Conservation (phyloP, 1,140 invertebrate genomes). For the Drosophila ohnishii region DNA sequence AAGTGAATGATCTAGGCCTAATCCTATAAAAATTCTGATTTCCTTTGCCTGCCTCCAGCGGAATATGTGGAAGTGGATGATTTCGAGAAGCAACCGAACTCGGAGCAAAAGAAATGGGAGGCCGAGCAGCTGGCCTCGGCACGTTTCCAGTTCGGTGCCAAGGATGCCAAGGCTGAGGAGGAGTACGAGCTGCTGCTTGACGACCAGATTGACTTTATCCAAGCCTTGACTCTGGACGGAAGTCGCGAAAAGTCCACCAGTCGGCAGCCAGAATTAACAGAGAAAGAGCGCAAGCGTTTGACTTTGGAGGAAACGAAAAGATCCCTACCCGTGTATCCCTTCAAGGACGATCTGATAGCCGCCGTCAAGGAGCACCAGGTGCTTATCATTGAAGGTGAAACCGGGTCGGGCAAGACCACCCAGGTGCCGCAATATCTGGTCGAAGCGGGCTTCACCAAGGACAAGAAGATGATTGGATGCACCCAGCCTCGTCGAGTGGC, state of each 20-base stretch:
- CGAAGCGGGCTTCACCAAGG: conserved; percentile 93
- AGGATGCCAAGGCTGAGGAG: conserved; percentile 87
- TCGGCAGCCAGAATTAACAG: conserved; percentile 86
- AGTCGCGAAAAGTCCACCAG: conserved; percentile 85
- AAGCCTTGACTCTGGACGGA: conserved; percentile 95
- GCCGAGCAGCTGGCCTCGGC: conserved; percentile 98
- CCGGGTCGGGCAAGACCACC: conserved; percentile 98
- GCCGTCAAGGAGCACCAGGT: conserved; percentile 95
- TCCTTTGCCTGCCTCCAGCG: conserved; percentile 4
- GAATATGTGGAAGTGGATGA: conserved; percentile 95
- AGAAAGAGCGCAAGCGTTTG: conserved; percentile 90
- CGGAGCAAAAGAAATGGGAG: conserved; percentile 99
- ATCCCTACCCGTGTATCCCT: conserved; percentile 97
- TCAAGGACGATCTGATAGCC: conserved; percentile 93
- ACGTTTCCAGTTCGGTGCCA: conserved; percentile 95
- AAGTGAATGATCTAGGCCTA: not conserved
- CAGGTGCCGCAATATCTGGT: conserved; percentile 99
- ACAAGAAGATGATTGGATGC: conserved; percentile 95
- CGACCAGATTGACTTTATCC: conserved; percentile 98
- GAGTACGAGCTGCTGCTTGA: conserved; percentile 97
- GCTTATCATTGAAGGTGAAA: conserved; percentile 99
- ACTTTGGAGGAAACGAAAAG: conserved; percentile 96
- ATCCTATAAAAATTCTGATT: not conserved
- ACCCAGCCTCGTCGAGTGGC: conserved; percentile 98
- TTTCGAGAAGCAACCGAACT: conserved; percentile 92